These are phyloP conservation scores for Cotesia glomerata DNA, from an alignment of 1,140 invertebrate species.

Conservation along the genomic window DNA sequence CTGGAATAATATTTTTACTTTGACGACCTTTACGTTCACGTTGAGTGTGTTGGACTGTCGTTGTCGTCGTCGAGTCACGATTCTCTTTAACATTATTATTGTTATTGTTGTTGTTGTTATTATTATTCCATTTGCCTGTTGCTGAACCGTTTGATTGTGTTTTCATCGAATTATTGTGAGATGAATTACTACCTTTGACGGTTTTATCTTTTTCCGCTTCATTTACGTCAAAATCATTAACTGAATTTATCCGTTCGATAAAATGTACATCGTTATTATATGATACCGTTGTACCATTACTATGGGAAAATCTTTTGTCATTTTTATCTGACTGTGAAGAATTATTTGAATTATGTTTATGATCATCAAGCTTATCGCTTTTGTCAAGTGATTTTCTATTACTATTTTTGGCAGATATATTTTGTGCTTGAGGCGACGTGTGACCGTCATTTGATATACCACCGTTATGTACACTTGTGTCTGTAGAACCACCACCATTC, in stretches of 20 bases:
- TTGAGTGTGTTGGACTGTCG: conserved; percentile 52
- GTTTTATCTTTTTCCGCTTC: conserved; percentile 67
- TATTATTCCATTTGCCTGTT: conserved; percentile 59
- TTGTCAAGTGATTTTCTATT: conserved; percentile 66
- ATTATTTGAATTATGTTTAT: conserved; percentile 53
- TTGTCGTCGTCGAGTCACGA: conserved; percentile 61
- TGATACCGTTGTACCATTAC: conserved; percentile 62
- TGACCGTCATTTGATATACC: conserved; percentile 54
- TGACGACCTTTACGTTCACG: conserved; percentile 66
- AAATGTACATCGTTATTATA: conserved; percentile 61
- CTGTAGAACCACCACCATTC: conserved; percentile 46
- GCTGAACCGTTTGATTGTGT: conserved; percentile 57
- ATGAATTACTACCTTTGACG: conserved; percentile 46
- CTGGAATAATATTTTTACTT: conserved; percentile 61
- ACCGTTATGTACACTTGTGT: conserved; percentile 61
- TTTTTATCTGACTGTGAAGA: conserved; percentile 57
- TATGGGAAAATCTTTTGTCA: conserved; percentile 62
- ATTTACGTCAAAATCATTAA: conserved; percentile 66
- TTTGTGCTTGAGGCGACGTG: conserved; percentile 49
- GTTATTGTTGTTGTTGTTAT: conserved; percentile 15
- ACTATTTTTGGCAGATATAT: conserved; percentile 59
- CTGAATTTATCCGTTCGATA: conserved; percentile 64
- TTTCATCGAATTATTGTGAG: conserved; percentile 52
- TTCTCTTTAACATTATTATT: conserved; percentile 56
- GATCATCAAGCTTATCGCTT: conserved; percentile 57